Percentiles rank a stretch among this genome's conserved stretches.
These are phyloP conservation scores for Lepidotrigona ventralis DNA, from an alignment of 1,140 invertebrate genomes.

Conservation along the genomic window DNA sequence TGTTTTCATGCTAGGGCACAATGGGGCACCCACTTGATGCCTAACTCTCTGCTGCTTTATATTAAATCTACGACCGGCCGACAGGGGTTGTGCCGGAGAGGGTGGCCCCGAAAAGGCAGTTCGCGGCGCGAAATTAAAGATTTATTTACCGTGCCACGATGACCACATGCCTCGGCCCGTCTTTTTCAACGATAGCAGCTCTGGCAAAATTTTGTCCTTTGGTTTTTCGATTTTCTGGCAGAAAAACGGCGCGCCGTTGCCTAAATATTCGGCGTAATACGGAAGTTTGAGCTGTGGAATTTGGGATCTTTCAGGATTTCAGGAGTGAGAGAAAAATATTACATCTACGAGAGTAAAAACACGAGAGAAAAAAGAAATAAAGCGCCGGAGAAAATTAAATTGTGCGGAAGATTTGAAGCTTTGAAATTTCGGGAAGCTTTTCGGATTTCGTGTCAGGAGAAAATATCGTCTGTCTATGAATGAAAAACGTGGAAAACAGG, in stretches of 20 bases:
- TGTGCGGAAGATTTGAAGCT: too few species aligned
- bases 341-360: too few species aligned
- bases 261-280: background rate
- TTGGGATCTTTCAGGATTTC: background rate
- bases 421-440: too few species aligned
- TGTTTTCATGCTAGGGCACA: conserved; percentile 79
- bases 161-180: conserved; percentile 49
- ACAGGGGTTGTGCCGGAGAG: conserved; percentile 45
- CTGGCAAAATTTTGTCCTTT: background rate
- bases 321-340: too few species aligned
- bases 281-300: background rate
- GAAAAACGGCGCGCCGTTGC: background rate
- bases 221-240: background rate
- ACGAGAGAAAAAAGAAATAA: too few species aligned
- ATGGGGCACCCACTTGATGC: conserved; percentile 79
- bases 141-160: conserved; percentile 71
- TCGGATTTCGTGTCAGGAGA: too few species aligned
- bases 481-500: background rate
- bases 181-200: background rate
- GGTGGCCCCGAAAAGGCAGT: conserved; percentile 42
- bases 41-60: conserved; percentile 76
- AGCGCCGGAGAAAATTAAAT: too few species aligned
- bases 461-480: too few species aligned
- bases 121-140: conserved; percentile 72
- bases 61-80: conserved; percentile 75